phyloP scores from a whole-genome alignment of 2,888 invertebrate species.

The Deilephila elpenor region DNA sequence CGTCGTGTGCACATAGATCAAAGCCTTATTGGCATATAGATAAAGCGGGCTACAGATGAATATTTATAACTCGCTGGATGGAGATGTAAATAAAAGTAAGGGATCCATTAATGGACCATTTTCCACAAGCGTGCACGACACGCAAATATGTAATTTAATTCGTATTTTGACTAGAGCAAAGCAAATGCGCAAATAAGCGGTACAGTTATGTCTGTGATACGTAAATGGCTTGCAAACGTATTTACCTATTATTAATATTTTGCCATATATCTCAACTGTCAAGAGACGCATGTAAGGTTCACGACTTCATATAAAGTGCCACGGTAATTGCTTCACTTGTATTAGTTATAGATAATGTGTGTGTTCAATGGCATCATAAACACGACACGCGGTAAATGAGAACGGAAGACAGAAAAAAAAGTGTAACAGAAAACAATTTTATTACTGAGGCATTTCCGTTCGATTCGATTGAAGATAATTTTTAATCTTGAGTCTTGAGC shows the following conservation, averaged over 20 bases:
- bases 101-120: conserved; percentile 64
- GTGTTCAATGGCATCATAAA: conserved; percentile 62
- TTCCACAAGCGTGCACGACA: conserved; percentile 37
- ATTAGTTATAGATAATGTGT: conserved; percentile 47
- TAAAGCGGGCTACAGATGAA: conserved; percentile 64
- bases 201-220: conserved; percentile 12
- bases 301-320: conserved; percentile 37
- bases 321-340: conserved; percentile 33
- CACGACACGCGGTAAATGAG: conserved; percentile 60
- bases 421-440: conserved; percentile 68
- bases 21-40: conserved; percentile 64
- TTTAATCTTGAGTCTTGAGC: conserved; percentile 63
- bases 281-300: conserved; percentile 37
- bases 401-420: conserved; percentile 69
- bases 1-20: conserved; percentile 53
- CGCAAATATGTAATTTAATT: conserved; percentile 44
- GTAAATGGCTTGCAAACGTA: neutral
- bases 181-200: conserved; percentile 26
- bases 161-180: conserved; percentile 40
- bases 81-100: conserved; percentile 73
- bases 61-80: conserved; percentile 70
- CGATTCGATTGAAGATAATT: conserved; percentile 63
- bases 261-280: conserved; percentile 36
- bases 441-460: conserved; percentile 73
- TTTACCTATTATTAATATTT: conserved; percentile 29